phyloP scores from a whole-genome alignment of 1,140 invertebrate species.

The Mycetomoellerius zeteki region DNA sequence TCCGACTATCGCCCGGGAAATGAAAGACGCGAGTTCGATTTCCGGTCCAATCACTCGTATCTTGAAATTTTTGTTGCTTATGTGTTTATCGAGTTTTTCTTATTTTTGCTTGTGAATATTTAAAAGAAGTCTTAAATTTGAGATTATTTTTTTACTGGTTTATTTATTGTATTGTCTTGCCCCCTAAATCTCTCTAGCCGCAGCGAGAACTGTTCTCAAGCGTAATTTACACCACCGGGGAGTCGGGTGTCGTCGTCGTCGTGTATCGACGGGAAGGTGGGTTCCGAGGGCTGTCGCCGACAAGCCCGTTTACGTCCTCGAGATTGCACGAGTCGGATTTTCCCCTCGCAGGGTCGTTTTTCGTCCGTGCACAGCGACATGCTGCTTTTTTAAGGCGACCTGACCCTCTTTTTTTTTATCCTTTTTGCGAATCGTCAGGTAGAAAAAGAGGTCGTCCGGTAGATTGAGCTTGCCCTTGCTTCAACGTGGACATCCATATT shows the following conservation, averaged over 20 bases:
- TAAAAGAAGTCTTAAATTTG: neutral
- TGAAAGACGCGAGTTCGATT: slow-evolving; percentile 10
- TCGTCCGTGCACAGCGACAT: neutral
- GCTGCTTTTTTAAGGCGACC: slow-evolving; percentile 40
- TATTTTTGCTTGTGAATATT: neutral
- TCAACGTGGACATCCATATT: slow-evolving; percentile 44
- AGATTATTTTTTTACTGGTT: neutral
- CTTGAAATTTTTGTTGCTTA: neutral
- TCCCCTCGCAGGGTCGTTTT: slow-evolving; percentile 58
- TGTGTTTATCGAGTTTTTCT: neutral
- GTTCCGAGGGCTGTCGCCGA: slow-evolving; percentile 29
- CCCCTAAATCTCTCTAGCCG: slow-evolving; percentile 38
- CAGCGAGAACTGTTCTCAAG: slow-evolving; percentile 46
- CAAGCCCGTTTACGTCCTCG: slow-evolving; percentile 48
- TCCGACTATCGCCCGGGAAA: no score
- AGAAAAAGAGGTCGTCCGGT: slow-evolving; percentile 56
- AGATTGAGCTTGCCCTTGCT: slow-evolving; percentile 41
- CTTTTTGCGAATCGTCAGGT: slow-evolving; percentile 24
- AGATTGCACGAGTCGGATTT: slow-evolving; percentile 65
- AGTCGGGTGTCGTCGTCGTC: neutral
- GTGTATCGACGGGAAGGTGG: slow-evolving; percentile 5
- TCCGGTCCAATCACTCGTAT: slow-evolving; percentile 1
- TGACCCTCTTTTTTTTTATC: neutral
- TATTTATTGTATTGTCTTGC: slow-evolving; percentile 52
- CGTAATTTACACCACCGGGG: slow-evolving; percentile 68